Evolutionary conservation across 2,113 vertebrate species (phyloP).

Genomic region (Potamarius usumacintae): DNA sequence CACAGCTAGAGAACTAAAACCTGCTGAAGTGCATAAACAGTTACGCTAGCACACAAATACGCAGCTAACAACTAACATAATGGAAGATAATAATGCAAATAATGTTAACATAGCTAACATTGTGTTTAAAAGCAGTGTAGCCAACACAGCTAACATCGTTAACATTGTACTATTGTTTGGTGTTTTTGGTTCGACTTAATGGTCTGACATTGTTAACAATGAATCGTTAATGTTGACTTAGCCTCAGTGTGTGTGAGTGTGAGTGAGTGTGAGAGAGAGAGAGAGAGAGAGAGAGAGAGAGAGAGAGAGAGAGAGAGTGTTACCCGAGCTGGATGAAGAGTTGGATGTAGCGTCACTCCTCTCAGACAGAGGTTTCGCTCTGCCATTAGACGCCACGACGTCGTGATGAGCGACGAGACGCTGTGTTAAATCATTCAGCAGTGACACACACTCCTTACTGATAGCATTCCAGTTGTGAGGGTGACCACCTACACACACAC

Average conservation of each 20-base stretch:
- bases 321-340: constrained; percentile 71
- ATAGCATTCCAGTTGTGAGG: constrained; percentile 93
- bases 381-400: constrained; percentile 86
- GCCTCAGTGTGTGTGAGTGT: background rate
- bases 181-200: background rate
- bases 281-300: too few relatives aligned
- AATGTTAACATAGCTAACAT: background rate
- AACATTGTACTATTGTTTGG: background rate
- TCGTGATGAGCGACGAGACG: constrained; percentile 86
- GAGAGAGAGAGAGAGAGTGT: background rate
- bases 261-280: background rate
- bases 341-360: constrained; percentile 66
- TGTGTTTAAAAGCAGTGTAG: too few relatives aligned
- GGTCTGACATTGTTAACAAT: too few relatives aligned
- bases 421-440: constrained; percentile 85
- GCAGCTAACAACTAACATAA: background rate
- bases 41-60: background rate
- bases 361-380: constrained; percentile 74
- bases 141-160: background rate
- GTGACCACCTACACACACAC: constrained; percentile 82
- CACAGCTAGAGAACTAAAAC: background rate
- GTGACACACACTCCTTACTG: constrained; percentile 85
- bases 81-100: background rate
- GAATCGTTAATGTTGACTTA: too few relatives aligned
- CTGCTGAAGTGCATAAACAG: background rate